A percentile compares a stretch with the other conserved stretches of the same genome.
Evolutionary conservation across 2,888 invertebrate species (phyloP).

Genomic region (Drosophila anceps): DNA sequence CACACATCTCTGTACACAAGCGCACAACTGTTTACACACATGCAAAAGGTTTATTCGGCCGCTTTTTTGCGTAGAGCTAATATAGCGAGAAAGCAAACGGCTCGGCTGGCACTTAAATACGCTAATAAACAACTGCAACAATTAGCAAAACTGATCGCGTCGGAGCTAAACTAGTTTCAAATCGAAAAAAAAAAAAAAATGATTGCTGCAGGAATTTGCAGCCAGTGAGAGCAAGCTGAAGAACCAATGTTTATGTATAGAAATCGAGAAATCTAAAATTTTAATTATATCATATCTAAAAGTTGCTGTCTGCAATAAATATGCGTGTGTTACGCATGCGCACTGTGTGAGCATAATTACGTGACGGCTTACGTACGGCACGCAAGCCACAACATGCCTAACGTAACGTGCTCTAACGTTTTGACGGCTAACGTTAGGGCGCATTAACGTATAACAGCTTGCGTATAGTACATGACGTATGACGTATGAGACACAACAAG

Average conservation of each 20-base stretch:
- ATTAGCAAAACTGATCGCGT: constrained; percentile 6
- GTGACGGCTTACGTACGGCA: not conserved
- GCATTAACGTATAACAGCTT: not conserved
- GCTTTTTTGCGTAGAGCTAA: constrained; percentile 14
- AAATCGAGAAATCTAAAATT: not conserved
- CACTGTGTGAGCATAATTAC: not conserved
- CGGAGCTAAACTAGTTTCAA: not conserved
- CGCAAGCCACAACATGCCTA: not conserved
- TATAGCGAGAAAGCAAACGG: constrained; percentile 3
- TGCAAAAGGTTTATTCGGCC: constrained; percentile 5
- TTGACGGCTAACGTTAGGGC: not conserved
- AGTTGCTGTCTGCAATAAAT: not conserved
- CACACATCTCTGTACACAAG: constrained; percentile 1
- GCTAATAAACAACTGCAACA: constrained; percentile 10
- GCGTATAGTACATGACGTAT: not conserved
- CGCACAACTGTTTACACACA: constrained; percentile 9
- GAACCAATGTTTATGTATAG: no score
- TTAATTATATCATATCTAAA: not conserved
- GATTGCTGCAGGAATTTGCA: not conserved
- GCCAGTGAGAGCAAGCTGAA: not conserved
- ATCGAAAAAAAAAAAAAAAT: not conserved
- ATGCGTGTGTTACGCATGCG: not conserved
- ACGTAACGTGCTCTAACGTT: not conserved
- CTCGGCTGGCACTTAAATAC: constrained; percentile 1
- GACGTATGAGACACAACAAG: not conserved